phyloP scores from a whole-genome alignment of 2,797 vertebrate species.

The Loris lydekkerianus region DNA sequence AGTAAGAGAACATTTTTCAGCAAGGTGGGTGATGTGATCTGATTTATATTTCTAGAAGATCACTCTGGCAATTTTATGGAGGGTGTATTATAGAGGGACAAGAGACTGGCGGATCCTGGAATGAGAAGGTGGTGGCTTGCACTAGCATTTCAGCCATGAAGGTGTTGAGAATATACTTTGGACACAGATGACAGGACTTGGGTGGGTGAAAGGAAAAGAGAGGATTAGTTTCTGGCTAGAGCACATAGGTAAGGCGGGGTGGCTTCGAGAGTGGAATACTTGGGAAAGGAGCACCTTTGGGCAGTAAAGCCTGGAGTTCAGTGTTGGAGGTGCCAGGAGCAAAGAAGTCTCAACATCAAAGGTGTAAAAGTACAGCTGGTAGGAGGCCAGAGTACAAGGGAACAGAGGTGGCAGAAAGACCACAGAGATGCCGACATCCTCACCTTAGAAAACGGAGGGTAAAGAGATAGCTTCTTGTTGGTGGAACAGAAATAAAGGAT shows the following conservation, averaged over 20 bases:
- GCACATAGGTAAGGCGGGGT: background rate
- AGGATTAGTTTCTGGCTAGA: background rate
- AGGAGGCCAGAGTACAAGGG: background rate
- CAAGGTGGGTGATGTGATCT: background rate
- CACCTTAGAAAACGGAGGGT: background rate
- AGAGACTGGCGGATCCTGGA: background rate
- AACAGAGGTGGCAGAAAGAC: background rate
- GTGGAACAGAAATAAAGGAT: background rate
- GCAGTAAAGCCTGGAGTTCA: background rate
- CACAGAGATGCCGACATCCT: background rate
- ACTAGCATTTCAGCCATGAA: background rate
- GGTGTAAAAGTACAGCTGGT: background rate
- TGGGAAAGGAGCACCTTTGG: background rate
- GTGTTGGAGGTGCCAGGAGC: background rate
- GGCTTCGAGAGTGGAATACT: background rate
- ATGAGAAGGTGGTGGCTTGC: background rate
- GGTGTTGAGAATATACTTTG: background rate
- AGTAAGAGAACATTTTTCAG: background rate
- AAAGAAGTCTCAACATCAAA: background rate
- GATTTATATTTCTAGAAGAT: background rate
- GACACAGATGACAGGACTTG: background rate
- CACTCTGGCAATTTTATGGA: background rate
- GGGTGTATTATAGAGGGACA: background rate
- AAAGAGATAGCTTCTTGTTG: background rate
- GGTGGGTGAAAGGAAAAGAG: background rate